These are phyloP conservation scores for Caloenas nicobarica DNA, from an alignment of 2,113 vertebrate species.

Conservation along the genomic window DNA sequence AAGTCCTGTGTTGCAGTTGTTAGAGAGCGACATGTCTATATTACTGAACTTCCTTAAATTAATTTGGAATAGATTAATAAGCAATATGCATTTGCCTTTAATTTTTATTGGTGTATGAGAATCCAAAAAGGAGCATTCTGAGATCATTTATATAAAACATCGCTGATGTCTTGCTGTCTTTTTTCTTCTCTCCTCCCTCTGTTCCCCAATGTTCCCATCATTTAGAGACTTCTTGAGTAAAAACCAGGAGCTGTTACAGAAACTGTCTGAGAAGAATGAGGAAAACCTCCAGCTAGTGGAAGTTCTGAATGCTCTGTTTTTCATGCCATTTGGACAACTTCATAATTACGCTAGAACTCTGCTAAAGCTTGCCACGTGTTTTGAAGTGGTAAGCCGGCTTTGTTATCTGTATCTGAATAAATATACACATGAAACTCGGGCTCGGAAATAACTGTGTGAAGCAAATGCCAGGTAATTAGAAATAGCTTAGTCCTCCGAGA, in stretches of 20 bases:
- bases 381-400: conserved; percentile 87
- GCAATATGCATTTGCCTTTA: background rate
- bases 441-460: background rate
- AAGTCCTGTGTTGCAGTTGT: background rate
- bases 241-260: conserved; percentile 85
- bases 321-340: conserved; percentile 86
- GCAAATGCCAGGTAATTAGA: background rate
- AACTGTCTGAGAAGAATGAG: conserved; percentile 83
- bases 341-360: conserved; percentile 89
- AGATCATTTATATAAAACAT: background rate
- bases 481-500: background rate
- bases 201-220: background rate
- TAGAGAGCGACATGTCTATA: background rate
- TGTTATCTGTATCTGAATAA: background rate
- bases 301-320: conserved; percentile 85
- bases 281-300: conserved; percentile 82
- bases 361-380: conserved; percentile 92
- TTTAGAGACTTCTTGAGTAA: conserved; percentile 91
- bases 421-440: background rate
- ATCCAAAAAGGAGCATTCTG: background rate
- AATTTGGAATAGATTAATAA: background rate
- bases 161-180: background rate
- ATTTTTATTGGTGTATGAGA: background rate
- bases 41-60: background rate
- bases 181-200: background rate